Percentiles rank a stretch among this genome's conserved stretches.
Conservation (phyloP, 2,797 vertebrate genomes). For the Clarias fuscus region DNA sequence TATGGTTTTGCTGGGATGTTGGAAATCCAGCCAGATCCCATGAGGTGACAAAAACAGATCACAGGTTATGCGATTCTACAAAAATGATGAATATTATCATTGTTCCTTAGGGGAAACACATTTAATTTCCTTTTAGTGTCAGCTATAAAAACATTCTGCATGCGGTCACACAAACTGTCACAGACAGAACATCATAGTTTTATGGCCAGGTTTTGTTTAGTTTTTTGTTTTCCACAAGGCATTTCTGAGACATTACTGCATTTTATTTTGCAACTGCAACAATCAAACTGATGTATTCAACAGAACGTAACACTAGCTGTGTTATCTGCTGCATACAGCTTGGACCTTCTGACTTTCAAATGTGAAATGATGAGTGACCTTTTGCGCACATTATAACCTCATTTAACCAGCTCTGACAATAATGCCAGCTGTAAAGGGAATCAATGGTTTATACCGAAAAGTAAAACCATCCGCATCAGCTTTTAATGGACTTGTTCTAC, state of each 20-base stretch:
- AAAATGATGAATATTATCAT: conserved; percentile 21
- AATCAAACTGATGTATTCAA: not conserved
- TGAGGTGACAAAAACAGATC: not conserved
- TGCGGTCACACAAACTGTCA: not conserved
- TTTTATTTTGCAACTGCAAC: not conserved
- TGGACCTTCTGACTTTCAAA: not conserved
- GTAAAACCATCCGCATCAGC: not conserved
- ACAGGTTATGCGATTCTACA: not conserved
- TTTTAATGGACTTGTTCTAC: not conserved
- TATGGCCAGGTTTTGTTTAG: not conserved
- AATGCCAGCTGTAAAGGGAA: not conserved
- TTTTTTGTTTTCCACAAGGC: not conserved
- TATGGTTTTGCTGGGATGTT: not conserved
- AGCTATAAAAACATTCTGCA: conserved; percentile 33
- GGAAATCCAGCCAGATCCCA: not conserved
- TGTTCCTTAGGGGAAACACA: conserved; percentile 18
- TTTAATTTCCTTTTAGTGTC: conserved; percentile 50
- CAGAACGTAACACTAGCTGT: not conserved
- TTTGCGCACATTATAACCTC: not conserved
- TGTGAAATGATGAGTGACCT: not conserved
- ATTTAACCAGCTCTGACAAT: not conserved
- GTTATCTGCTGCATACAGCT: not conserved
- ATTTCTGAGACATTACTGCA: not conserved
- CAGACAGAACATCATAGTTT: no score
- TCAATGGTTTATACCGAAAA: not conserved